Evolutionary conservation across 2,113 vertebrate genomes (phyloP).

Genomic region (Balaenoptera acutorostrata): DNA sequence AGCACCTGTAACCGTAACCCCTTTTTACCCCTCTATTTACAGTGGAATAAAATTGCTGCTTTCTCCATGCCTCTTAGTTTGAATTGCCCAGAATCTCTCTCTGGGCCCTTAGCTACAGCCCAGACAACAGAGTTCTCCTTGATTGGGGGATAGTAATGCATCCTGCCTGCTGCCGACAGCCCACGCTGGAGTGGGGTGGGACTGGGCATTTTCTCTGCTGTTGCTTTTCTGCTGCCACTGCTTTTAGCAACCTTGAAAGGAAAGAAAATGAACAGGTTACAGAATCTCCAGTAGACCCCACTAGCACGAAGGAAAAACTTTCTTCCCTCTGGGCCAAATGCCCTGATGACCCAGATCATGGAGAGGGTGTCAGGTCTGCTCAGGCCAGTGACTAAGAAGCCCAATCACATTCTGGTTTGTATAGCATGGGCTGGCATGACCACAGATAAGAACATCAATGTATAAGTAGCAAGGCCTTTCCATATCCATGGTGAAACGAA

Average conservation of each 20-base stretch:
- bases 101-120: background rate
- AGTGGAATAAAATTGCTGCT: background rate
- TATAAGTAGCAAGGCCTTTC: background rate
- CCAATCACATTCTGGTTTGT: background rate
- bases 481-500: background rate
- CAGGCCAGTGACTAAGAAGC: background rate
- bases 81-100: background rate
- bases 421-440: background rate
- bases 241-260: conserved; percentile 28
- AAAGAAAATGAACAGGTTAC: background rate
- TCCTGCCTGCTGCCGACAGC: background rate
- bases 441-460: background rate
- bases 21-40: background rate
- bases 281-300: conserved; percentile 1
- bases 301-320: conserved; percentile 36
- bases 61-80: background rate
- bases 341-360: background rate
- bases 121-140: background rate
- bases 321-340: background rate
- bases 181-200: background rate
- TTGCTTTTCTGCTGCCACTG: background rate
- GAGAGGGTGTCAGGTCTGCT: background rate
- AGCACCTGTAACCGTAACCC: background rate
- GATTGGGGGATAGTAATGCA: background rate
- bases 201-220: background rate